phyloP scores from a whole-genome alignment of 2,113 vertebrate species.

The Antidorcas marsupialis region DNA sequence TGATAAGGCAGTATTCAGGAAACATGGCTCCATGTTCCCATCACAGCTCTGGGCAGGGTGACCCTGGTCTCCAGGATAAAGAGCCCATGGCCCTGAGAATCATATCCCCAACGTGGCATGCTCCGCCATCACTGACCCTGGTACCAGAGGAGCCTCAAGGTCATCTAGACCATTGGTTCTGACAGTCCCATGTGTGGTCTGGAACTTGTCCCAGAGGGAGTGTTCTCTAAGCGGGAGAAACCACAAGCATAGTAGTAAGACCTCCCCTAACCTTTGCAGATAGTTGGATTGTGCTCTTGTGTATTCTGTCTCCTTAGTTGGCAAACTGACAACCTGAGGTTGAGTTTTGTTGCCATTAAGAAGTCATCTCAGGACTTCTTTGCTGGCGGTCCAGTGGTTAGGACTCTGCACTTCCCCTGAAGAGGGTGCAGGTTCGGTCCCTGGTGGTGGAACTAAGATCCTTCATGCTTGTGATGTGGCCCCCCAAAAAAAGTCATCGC shows the following conservation, averaged over 20 bases:
- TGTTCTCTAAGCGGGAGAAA: background rate
- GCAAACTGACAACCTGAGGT: too few relatives aligned
- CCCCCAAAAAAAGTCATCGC: background rate
- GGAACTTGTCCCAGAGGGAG: background rate
- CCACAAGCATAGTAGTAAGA: background rate
- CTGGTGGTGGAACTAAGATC: background rate
- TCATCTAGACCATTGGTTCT: background rate
- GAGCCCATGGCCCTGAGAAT: background rate
- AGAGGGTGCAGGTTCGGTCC: background rate
- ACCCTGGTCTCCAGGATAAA: background rate
- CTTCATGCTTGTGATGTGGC: background rate
- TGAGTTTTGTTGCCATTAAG: background rate
- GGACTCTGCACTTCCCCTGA: background rate
- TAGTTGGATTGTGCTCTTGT: background rate
- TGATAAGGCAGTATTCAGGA: too few relatives aligned
- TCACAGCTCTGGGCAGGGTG: background rate
- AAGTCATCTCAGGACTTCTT: background rate
- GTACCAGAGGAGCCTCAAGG: background rate
- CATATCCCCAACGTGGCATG: rapidly evolving
- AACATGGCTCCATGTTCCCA: rapidly evolving
- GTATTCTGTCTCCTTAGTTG: background rate
- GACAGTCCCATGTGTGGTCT: background rate
- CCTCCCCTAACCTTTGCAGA: background rate
- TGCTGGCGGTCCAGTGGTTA: background rate
- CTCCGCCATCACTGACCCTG: background rate